Conservation (phyloP, 2,113 vertebrate species). For the Bothrops jararaca region DNA sequence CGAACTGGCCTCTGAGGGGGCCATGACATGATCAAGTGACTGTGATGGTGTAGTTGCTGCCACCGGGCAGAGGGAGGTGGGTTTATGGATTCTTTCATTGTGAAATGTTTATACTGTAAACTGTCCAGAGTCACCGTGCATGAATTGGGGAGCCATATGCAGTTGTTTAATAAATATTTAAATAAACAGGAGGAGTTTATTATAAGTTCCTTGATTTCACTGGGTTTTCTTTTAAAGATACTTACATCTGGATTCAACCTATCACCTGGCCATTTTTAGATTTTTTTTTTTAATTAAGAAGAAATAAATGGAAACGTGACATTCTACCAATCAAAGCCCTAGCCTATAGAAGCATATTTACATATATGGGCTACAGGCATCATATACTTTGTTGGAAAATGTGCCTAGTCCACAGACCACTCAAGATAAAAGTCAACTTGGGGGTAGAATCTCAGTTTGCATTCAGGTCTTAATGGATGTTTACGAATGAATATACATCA, state of each 20-base stretch:
- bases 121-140: neutral
- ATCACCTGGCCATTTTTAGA: neutral
- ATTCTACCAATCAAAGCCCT: neutral
- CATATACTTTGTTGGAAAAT: neutral
- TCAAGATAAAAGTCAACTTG: neutral
- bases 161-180: neutral
- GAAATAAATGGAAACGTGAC: neutral
- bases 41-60: neutral
- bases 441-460: neutral
- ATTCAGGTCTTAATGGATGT: neutral
- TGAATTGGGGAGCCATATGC: neutral
- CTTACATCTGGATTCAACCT: neutral
- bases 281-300: neutral
- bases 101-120: neutral
- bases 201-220: neutral
- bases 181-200: neutral
- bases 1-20: no score
- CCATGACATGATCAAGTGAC: neutral
- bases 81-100: neutral
- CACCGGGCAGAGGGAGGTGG: neutral
- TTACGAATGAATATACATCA: neutral
- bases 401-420: neutral
- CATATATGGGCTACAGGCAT: neutral
- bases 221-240: neutral
- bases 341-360: neutral